Evolutionary conservation across 1,140 invertebrate genomes (phyloP).

Genomic region (Ladona fulva): DNA sequence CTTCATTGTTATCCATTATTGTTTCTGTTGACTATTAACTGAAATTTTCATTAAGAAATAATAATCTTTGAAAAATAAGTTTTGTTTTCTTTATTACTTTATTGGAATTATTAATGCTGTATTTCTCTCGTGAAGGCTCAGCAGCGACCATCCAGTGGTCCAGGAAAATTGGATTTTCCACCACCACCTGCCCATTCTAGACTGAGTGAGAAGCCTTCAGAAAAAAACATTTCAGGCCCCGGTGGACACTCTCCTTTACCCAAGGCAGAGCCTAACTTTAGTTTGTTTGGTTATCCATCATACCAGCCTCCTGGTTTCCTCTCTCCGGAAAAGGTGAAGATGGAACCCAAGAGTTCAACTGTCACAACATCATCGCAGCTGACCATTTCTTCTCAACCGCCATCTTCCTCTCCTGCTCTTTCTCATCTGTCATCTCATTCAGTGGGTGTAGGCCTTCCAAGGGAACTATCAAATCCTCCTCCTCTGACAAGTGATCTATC

Average conservation of each 20-base stretch:
- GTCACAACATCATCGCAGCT: neutral
- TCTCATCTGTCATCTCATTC: constrained; percentile 35
- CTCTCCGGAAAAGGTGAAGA: constrained; percentile 37
- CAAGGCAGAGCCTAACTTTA: constrained; percentile 64
- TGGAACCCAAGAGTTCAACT: constrained; percentile 27
- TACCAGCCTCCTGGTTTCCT: constrained; percentile 44
- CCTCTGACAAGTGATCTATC: constrained; percentile 55
- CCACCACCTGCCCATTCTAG: constrained; percentile 46
- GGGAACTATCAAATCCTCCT: constrained; percentile 34
- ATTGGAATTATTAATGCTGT: too few relatives aligned
- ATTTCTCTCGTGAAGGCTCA: neutral
- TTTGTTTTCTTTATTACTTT: too few relatives aligned
- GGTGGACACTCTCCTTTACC: constrained; percentile 44
- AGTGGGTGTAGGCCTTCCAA: constrained; percentile 32
- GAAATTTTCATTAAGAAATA: too few relatives aligned
- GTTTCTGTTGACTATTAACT: too few relatives aligned
- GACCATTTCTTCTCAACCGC: neutral
- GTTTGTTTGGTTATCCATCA: constrained; percentile 55
- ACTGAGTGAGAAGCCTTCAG: constrained; percentile 38
- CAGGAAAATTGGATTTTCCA: constrained; percentile 45
- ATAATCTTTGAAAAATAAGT: too few relatives aligned
- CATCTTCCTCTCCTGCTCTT: constrained; percentile 44
- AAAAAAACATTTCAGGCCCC: constrained; percentile 35
- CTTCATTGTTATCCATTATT: too few relatives aligned
- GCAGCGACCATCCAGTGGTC: constrained; percentile 31